These are phyloP conservation scores for Daboia siamensis DNA, from an alignment of 2,113 vertebrate genomes.

Conservation along the genomic window DNA sequence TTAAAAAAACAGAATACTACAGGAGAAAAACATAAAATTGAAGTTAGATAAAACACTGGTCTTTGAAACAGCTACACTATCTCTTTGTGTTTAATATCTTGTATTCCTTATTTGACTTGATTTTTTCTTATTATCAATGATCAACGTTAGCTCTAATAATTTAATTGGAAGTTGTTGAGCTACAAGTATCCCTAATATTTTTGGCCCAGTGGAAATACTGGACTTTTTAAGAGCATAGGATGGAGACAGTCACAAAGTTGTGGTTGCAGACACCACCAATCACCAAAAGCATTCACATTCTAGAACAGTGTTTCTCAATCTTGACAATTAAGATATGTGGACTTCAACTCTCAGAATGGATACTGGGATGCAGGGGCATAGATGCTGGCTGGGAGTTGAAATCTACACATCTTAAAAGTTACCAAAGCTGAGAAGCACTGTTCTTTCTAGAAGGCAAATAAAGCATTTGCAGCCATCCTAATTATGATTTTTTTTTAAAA, in stretches of 20 bases:
- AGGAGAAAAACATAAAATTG: not conserved
- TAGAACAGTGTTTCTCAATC: not conserved
- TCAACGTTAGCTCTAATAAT: not conserved
- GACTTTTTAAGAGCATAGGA: not conserved
- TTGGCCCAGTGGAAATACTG: not conserved
- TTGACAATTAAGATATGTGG: not conserved
- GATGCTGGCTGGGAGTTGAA: not conserved
- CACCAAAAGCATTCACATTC: not conserved
- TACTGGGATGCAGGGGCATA: not conserved
- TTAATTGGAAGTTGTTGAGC: not conserved
- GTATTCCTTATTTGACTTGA: not conserved
- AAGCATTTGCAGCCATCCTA: not conserved
- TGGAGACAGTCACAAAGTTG: not conserved
- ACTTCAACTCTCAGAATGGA: not conserved
- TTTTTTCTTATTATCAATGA: not conserved
- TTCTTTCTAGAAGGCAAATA: not conserved
- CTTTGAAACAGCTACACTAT: not conserved
- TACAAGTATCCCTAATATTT: not conserved
- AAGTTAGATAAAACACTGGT: not conserved
- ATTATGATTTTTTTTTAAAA: not conserved
- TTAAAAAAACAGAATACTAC: not conserved
- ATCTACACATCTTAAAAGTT: not conserved
- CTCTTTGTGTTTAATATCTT: not conserved
- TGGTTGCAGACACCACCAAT: not conserved
- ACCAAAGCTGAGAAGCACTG: not conserved